Evolutionary conservation across 2,113 vertebrate species (phyloP), one percentile per base, ranked within the genome.

Genomic region (Nycticorax nycticorax): DNA sequence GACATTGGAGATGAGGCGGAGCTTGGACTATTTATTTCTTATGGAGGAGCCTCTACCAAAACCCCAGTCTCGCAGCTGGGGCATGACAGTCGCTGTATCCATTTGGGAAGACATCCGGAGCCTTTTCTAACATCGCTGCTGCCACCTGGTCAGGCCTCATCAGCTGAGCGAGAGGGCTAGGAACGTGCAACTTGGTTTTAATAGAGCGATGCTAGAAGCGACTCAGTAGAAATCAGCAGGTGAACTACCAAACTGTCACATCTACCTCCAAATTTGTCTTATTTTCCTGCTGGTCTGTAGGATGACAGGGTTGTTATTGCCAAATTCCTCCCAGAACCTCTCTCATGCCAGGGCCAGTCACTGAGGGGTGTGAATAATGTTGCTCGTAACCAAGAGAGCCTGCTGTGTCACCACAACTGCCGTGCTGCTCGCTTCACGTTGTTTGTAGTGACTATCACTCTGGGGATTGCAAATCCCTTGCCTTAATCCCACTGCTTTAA

Each of bases 241-340:
- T 8, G 7, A 88, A 23, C 5, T 33, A 35, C 3, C 2, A 19
- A 90, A 35, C 26, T 68, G 27, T 56, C 64, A 27, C 16, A 12
- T 18, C 0, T 0, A 32, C 48, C 30, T 72, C 62, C 48, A 66
- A 52, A 68, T 90, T 5, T 73, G 53, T 39, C 8, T 1, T n/a
- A 6, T 41, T 88, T 93, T 79, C 67, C 69, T 33, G 10, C 30
- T 90, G 35, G 21, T 55, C 37, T 75, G 12, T 63, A 32, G 22
- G 33, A 48, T 79, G 45, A 32, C n/a, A 43, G 53, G 10, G 8
- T n/a, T 18, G 8, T 85, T 35, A 15, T 39, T 72, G 48, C 14
- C 33, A 45, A 47, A 69, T 75, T 90, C 48, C 14, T 72, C 43
- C 20, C 48, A 56, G 57, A 85, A 60, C 35, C 30, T 78, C 37